Base-by-base conservation (phyloP, 2,888 invertebrate species). In the Drosophila mulleri region DNA sequence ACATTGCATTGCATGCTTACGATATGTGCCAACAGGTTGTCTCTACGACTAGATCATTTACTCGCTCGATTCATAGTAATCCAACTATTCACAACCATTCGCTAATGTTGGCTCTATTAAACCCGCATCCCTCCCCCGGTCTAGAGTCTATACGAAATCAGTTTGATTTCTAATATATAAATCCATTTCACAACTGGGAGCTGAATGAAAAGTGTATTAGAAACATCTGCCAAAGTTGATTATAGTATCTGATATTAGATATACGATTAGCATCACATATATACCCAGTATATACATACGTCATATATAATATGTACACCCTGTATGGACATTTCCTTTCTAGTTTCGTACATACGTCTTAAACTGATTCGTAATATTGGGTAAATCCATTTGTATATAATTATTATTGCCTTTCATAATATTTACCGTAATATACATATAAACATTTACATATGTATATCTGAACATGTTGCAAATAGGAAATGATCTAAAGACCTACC, bases 1-100 rank as follows among this genome's bases (percentile, higher is more conserved):
- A 72, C 71, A 73, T 63, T 80, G 77, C 70, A 75, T 63, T 67
- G 67, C 67, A 77, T 69, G 57, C 59, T 72, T 23, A 59, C 65
- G 48, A 64, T 75, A 53, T 64, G 45, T 37, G 67, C 67, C 70
- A 80, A 72, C 79, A 56, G 75, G 61, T 66, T 32, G 60, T 53
- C 57, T 48, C 48, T 7, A 18, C 9, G 48, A 16, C 29, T 32
- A 29, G 29, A 23, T 37, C 53, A 53, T 37, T 37, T 12, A 8
- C 32, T 14, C 18, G 50, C 18, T 44, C 47, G 44, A 56, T 71
- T 75, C 45, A 16, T 62, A 44, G n/a, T 57, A 62, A n/a, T 20
- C 29, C 20, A 23, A 67, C 50, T 62, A 14, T 12, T 52, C 32
- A 35, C n/a, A 61, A 52, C 23, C 32, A 32, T 9, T 48, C 26